These are phyloP conservation scores for Gasterosteus aculeatus DNA, from an alignment of 2,113 vertebrate species.

Conservation along the genomic window DNA sequence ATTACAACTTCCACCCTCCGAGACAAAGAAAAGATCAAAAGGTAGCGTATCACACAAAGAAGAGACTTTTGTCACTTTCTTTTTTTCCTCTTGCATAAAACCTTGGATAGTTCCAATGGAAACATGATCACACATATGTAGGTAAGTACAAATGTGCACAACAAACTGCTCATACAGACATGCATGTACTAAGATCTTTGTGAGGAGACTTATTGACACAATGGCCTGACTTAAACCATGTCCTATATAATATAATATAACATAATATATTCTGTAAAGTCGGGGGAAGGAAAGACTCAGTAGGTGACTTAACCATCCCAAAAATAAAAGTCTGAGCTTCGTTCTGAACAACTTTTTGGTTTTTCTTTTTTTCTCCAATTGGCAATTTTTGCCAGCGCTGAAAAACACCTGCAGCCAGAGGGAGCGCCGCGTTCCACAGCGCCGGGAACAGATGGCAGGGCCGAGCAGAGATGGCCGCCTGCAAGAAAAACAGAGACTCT, in stretches of 20 bases:
- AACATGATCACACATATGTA: background rate
- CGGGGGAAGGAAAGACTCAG: background rate
- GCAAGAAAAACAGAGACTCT: constrained; percentile 50
- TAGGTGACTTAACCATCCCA: background rate
- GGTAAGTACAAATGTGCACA: background rate
- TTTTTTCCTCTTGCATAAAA: background rate
- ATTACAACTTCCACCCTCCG: constrained; percentile 21
- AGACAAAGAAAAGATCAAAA: constrained; percentile 17
- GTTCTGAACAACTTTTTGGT: constrained; percentile 23
- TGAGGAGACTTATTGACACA: background rate
- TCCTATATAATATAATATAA: background rate
- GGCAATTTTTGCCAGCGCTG: constrained; percentile 62
- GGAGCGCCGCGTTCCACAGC: constrained; percentile 67
- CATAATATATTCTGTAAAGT: background rate
- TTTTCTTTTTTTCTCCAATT: constrained; percentile 36
- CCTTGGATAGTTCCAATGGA: background rate
- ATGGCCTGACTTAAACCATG: background rate
- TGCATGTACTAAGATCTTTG: background rate
- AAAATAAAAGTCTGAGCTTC: background rate
- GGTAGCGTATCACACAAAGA: background rate
- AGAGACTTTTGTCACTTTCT: constrained; percentile 3
- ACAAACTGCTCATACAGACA: background rate
- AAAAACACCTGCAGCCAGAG: constrained; percentile 62
- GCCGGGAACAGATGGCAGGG: constrained; percentile 76
- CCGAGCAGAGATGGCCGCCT: constrained; percentile 52